Conservation (phyloP, 2,113 vertebrate genomes). For the Epinephelus lanceolatus region DNA sequence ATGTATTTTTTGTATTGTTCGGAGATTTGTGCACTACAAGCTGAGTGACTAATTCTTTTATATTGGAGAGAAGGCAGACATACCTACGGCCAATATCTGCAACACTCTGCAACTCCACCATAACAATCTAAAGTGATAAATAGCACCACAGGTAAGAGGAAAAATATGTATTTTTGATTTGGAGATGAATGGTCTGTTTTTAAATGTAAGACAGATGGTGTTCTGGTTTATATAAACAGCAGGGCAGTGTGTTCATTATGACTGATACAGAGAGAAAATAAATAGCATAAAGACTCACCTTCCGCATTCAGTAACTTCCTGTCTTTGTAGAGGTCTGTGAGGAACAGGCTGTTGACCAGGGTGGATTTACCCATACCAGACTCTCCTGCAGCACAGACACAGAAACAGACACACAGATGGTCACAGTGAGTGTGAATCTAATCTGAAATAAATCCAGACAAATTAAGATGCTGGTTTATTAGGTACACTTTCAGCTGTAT, state of each 20-base stretch:
- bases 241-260: not conserved
- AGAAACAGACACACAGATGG: not conserved
- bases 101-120: too few relatives aligned
- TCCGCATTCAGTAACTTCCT: constrained; percentile 97
- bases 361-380: constrained; percentile 99
- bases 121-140: too few relatives aligned
- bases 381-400: constrained; percentile 87
- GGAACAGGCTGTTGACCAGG: constrained; percentile 97
- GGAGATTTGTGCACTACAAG: too few relatives aligned
- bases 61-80: too few relatives aligned
- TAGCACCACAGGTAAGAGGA: too few relatives aligned
- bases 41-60: too few relatives aligned
- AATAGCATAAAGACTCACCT: constrained; percentile 83
- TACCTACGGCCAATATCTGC: too few relatives aligned
- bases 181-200: too few relatives aligned
- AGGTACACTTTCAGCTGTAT: not conserved
- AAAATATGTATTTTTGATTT: too few relatives aligned
- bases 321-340: constrained; percentile 99
- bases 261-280: constrained; percentile 1
- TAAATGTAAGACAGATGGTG: not conserved
- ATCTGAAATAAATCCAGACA: not conserved
- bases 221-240: not conserved
- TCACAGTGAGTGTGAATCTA: not conserved
- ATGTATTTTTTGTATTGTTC: too few relatives aligned
- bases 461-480: not conserved